Percentiles rank a stretch among this genome's conserved stretches.
These are phyloP conservation scores for Sibirionetta formosa DNA, from an alignment of 2,797 vertebrate species.

Conservation along the genomic window DNA sequence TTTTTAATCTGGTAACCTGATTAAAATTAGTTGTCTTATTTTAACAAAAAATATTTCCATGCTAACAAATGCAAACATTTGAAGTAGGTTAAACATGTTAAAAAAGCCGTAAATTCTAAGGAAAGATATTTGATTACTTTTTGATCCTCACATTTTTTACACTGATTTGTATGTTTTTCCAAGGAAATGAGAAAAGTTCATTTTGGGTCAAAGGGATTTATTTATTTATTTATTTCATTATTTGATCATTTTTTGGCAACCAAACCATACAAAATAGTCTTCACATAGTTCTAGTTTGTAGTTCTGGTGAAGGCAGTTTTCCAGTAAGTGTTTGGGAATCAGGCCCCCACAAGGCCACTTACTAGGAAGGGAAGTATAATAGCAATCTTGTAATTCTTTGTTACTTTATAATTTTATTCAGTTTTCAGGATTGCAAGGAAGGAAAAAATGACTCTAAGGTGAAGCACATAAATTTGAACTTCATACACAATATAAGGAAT, in stretches of 20 bases:
- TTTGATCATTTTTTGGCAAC: constrained; percentile 40
- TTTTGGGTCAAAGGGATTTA: constrained; percentile 19
- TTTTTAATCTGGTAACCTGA: neutral
- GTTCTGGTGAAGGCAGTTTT: constrained; percentile 12
- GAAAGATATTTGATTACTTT: neutral
- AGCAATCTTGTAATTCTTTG: constrained; percentile 2
- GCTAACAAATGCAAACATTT: neutral
- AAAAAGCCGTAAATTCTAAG: neutral
- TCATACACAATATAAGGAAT: neutral
- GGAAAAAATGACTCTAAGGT: neutral
- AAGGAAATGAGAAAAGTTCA: constrained; percentile 27
- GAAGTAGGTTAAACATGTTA: neutral
- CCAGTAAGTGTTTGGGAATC: constrained; percentile 26
- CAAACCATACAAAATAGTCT: neutral
- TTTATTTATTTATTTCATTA: neutral
- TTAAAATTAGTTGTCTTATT: neutral
- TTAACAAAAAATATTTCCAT: neutral
- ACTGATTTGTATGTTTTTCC: constrained; percentile 6
- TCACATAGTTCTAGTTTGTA: constrained; percentile 24
- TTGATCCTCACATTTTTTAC: neutral
- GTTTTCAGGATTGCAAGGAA: neutral
- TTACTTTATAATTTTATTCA: neutral
- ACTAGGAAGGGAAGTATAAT: neutral
- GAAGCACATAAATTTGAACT: neutral
- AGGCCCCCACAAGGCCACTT: neutral